A percentile compares a stretch with the other conserved stretches of the same genome.
Conservation (phyloP, 2,113 vertebrate species). For the Osmerus eperlanus region DNA sequence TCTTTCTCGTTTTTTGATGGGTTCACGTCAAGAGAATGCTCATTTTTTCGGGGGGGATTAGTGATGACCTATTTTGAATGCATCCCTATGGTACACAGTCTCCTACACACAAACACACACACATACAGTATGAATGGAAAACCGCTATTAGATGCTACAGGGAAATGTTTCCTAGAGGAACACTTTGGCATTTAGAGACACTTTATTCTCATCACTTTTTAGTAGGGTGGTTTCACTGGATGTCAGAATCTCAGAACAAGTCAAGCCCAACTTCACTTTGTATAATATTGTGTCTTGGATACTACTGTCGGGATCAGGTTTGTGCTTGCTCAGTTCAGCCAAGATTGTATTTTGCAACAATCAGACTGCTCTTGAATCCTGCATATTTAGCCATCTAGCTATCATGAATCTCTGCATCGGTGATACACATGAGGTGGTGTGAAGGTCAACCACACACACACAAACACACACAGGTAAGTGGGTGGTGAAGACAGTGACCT, state of each 20-base stretch:
- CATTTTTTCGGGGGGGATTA: constrained; percentile 58
- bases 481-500: not conserved
- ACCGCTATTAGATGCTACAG: not conserved
- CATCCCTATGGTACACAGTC: constrained; percentile 28
- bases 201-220: not conserved
- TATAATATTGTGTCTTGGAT: not conserved
- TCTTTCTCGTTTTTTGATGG: constrained; percentile 46
- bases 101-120: not conserved
- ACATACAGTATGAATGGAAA: not conserved
- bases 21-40: constrained; percentile 35
- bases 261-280: too few species aligned
- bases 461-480: not conserved
- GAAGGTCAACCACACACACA: not conserved
- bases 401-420: not conserved
- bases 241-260: too few species aligned
- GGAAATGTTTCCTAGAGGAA: not conserved
- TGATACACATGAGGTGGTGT: not conserved
- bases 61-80: constrained; percentile 59
- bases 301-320: not conserved
- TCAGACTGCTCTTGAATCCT: not conserved
- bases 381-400: not conserved
- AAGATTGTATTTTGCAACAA: too few species aligned
- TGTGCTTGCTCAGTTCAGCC: too few species aligned
- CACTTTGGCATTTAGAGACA: not conserved
- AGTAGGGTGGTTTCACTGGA: not conserved